Evolutionary conservation across 2,113 vertebrate genomes (phyloP).

Genomic region (Thalassarche chlororhynchos): DNA sequence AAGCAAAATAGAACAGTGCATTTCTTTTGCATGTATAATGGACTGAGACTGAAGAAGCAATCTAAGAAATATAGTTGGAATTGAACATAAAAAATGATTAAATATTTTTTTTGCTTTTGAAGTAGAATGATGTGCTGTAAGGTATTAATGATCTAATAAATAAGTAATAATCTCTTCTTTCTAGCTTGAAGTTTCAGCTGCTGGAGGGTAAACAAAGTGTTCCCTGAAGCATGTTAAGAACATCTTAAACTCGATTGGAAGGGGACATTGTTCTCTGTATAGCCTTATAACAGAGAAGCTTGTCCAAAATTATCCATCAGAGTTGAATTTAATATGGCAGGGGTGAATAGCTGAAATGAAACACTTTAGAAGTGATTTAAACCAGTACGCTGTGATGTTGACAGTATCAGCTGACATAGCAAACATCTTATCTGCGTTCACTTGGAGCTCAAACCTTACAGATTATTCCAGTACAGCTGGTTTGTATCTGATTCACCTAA

Average conservation of each 20-base stretch:
- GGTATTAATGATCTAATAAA: not conserved
- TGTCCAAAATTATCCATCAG: not conserved
- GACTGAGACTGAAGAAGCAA: not conserved
- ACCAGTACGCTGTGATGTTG: not conserved
- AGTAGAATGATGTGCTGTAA: not conserved
- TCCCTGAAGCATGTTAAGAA: not conserved
- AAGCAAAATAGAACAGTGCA: not conserved
- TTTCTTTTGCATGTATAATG: not conserved
- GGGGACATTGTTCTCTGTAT: not conserved
- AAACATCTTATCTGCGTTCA: not conserved
- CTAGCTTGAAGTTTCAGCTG: not conserved
- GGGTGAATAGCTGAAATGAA: not conserved
- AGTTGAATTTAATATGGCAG: not conserved
- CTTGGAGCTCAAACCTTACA: not conserved
- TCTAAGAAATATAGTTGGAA: not conserved
- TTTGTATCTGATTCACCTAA: not conserved
- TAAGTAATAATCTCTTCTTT: not conserved
- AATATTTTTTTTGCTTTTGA: not conserved
- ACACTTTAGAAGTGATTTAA: not conserved
- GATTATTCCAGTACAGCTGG: not conserved
- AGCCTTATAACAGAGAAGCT: not conserved
- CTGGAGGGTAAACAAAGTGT: not conserved
- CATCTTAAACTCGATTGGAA: not conserved
- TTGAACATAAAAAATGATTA: not conserved
- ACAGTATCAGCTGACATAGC: not conserved